Evolutionary conservation across 2,797 vertebrate species (phyloP), one percentile per base, ranked within the genome.

Genomic region (Syndactyla subalaris): DNA sequence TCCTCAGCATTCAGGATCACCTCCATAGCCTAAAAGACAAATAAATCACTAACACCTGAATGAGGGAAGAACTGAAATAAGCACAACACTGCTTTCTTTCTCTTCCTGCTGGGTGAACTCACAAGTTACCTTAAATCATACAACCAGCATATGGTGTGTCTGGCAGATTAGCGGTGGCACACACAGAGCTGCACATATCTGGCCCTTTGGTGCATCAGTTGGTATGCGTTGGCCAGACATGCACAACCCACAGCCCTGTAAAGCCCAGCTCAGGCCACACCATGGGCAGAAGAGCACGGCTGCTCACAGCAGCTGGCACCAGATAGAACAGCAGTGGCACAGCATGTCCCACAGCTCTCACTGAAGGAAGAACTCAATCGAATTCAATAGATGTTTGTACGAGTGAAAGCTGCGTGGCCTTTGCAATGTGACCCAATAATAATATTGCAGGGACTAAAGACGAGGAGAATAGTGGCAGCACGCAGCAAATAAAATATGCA

Each of bases 11-110:
- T 80, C 70, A 71, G 75, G 77, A 67, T 92, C 76, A 57, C 59
- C 5, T 1, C 70, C 51, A 12, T 70, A 88, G 92, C 68, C 89
- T 85, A 76, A 85, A 95, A 93, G 93, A 94, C 86, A 96, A 95
- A 96, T 72, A 95, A 95, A 96, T 92, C 92, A 85, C 88, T 76
- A 85, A 93, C 85, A 93, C 95, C 95, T 91, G 91, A 96, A 87
- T 0, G 8, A 75, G 63, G 77, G 76, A 66, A 85, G 74, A 86
- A 85, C 49, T 43, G 52, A 86, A 85, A 85, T 17, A 70, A 94
- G 38, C 75, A 68, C 46, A 85, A 45, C 48, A 75, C 55, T 72
- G 41, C 95, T 92, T 88, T 13, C 88, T 71, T 92, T 95, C 92
- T 95, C 83, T 52, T 93, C 54, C 85, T 29, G 5, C 80, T 65